Conservation (phyloP, 2,113 vertebrate species). For the Condylura cristata region DNA sequence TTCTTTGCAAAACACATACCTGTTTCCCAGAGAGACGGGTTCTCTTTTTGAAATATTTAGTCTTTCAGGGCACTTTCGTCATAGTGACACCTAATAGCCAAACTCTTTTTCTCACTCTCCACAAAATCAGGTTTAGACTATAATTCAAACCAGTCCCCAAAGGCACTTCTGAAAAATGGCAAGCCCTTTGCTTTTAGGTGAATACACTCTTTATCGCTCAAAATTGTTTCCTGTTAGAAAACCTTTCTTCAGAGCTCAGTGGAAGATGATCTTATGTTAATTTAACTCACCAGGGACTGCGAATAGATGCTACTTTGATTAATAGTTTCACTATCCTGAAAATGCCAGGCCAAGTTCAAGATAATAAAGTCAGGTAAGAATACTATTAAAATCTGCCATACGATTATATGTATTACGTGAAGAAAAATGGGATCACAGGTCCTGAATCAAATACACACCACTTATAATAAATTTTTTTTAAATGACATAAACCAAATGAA, state of each 20-base stretch:
- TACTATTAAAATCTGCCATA: conserved; percentile 66
- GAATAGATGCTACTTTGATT: conserved; percentile 81
- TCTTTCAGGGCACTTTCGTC: conserved; percentile 70
- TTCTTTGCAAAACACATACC: conserved; percentile 44
- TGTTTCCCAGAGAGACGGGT: conserved; percentile 14
- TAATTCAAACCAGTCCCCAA: conserved; percentile 80
- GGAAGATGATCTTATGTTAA: conserved; percentile 76
- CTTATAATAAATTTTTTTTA: background rate
- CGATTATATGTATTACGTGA: conserved; percentile 18
- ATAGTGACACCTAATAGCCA: conserved; percentile 76
- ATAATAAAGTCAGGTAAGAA: conserved; percentile 77
- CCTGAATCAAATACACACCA: conserved; percentile 24
- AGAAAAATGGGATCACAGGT: conserved; percentile 39
- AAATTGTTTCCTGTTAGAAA: conserved; percentile 75
- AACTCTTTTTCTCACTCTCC: conserved; percentile 67
- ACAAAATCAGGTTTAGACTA: conserved; percentile 69
- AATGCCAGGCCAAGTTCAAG: conserved; percentile 76
- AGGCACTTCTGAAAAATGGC: conserved; percentile 79
- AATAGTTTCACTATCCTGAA: conserved; percentile 75
- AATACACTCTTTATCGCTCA: conserved; percentile 75
- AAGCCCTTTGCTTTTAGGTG: conserved; percentile 76
- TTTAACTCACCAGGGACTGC: conserved; percentile 74
- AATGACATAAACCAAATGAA: background rate
- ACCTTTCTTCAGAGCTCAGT: conserved; percentile 26
- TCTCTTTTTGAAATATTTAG: conserved; percentile 72